Evolutionary conservation across 2,113 vertebrate species (phyloP).

Genomic region (Xiphophorus couchianus): DNA sequence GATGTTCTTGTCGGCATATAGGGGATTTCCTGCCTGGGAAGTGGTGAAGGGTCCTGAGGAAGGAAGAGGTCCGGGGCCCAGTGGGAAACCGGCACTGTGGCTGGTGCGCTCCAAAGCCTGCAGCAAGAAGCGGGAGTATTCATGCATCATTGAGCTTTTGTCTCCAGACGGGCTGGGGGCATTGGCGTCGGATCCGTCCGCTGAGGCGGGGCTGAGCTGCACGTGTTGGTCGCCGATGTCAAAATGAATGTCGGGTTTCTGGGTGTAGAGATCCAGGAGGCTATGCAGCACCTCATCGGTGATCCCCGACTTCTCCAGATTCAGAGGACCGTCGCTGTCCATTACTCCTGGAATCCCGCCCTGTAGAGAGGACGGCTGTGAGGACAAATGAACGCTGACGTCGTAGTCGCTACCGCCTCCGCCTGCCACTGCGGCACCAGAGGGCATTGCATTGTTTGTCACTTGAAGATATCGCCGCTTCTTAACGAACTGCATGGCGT

Average conservation of each 20-base stretch:
- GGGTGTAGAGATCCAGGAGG: conserved; percentile 94
- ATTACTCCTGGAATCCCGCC: conserved; percentile 87
- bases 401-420: conserved; percentile 87
- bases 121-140: conserved; percentile 98
- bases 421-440: conserved; percentile 30
- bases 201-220: conserved; percentile 83
- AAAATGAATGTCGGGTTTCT: conserved; percentile 92
- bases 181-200: conserved; percentile 81
- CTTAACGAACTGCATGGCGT: conserved; percentile 99
- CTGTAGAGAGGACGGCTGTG: conserved; percentile 91
- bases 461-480: conserved; percentile 95
- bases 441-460: conserved; percentile 68
- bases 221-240: conserved; percentile 90
- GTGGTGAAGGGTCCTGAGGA: conserved; percentile 87
- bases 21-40: conserved; percentile 85
- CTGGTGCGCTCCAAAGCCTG: conserved; percentile 98
- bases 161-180: conserved; percentile 86
- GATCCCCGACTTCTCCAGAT: conserved; percentile 94
- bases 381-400: conserved; percentile 86
- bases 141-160: conserved; percentile 91
- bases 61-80: conserved; percentile 85
- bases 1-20: conserved; percentile 93
- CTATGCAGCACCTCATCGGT: conserved; percentile 98
- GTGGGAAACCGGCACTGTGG: conserved; percentile 89
- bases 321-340: conserved; percentile 86